Percentiles rank a stretch among this genome's conserved stretches.
phyloP scores from a whole-genome alignment of 2,113 vertebrate species.

The Phocoena phocoena region DNA sequence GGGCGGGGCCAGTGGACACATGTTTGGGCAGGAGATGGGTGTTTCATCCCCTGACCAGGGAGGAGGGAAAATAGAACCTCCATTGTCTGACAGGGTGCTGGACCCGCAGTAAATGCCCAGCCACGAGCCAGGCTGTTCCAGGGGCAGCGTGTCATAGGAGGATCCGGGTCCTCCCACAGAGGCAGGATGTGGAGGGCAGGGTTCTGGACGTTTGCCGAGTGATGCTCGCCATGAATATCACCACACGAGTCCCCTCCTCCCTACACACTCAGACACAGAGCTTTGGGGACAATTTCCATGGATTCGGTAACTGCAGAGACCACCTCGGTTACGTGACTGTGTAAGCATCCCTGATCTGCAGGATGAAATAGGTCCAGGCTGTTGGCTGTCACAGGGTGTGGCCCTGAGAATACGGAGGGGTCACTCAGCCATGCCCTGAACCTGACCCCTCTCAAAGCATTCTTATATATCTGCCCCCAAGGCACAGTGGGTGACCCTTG shows the following conservation, averaged over 20 bases:
- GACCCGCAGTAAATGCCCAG: neutral
- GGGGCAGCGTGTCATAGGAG: neutral
- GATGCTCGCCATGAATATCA: neutral
- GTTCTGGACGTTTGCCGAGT: neutral
- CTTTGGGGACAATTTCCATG: neutral
- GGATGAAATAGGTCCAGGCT: neutral
- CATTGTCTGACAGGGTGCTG: neutral
- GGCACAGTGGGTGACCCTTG: too few relatives aligned
- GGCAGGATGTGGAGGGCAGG: fast-evolving
- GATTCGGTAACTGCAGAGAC: neutral
- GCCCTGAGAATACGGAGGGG: neutral
- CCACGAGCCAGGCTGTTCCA: neutral
- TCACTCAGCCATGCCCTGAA: neutral
- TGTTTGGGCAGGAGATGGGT: neutral
- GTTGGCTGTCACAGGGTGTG: neutral
- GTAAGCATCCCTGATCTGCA: neutral
- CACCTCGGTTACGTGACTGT: neutral
- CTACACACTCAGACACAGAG: neutral
- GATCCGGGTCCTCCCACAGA: neutral
- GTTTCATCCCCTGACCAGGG: neutral
- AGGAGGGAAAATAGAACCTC: neutral
- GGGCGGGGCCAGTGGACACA: neutral
- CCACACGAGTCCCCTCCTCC: neutral
- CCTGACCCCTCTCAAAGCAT: neutral
- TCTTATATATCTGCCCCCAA: neutral